Evolutionary conservation across 2,113 vertebrate species (phyloP), one percentile per base, ranked within the genome.

Genomic region (Nerophis lumbriciformis): DNA sequence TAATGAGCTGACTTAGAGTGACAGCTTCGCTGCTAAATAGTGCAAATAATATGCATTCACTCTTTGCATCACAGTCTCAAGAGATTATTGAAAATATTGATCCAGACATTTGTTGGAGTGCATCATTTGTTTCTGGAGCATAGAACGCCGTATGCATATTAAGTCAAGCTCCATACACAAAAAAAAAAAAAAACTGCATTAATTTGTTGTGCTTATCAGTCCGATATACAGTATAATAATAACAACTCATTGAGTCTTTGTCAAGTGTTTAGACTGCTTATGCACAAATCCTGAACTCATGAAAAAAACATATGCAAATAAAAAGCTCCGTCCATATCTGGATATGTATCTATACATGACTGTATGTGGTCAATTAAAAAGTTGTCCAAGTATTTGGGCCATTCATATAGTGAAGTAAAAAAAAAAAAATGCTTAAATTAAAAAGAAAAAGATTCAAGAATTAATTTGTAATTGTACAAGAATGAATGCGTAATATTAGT

Each of bases 1-100:
- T 3, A 77, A 76, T 77, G 80, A 76, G 77, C 56, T 69, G 69
- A 83, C 71, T 56, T 65, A 68, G 75, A 63, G 78, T 75, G 77
- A 76, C 78, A 76, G 65, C 63, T 73, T 61, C 45, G 52, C 69
- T 66, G 69, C 71, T 66, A 79, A 70, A 76, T 66, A 61, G 74
- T 77, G 68, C 73, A 66, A 62, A 69, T 63, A 45, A 73, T 59
- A 65, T 61, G 67, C 61, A 66, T 75, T 59, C 55, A 59, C 60
- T 64, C 36, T 61, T 49, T 65, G 57, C 70, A 61, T 67, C 68
- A 36, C 69, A 75, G 62, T 72, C 63, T 51, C 53, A 66, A 35
- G 64, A 45, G 61, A 59, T 57, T 74, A 16, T 65, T 45, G 11
- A 66, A 21, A 53, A 62, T 68, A 69, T 79, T 68, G 71, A 82